Evolutionary conservation across 2,113 vertebrate genomes (phyloP).

Genomic region (Hymenochirus boettgeri): DNA sequence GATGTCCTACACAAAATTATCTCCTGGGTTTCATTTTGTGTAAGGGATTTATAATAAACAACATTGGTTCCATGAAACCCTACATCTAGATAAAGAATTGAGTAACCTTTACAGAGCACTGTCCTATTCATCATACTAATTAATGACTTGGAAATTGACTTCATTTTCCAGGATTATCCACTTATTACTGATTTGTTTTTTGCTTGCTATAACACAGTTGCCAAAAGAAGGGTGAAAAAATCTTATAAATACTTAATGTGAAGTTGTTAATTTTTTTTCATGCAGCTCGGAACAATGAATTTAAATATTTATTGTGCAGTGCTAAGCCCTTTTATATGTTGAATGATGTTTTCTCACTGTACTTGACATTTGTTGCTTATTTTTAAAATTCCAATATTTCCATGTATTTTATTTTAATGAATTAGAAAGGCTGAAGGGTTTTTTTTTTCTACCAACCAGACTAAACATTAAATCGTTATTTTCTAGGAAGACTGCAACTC

Average conservation of each 20-base stretch:
- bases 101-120: background rate
- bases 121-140: conserved; percentile 24
- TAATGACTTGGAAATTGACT: conserved; percentile 2
- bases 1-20: background rate
- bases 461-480: too few relatives aligned
- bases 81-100: background rate
- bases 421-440: background rate
- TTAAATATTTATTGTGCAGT: conserved; percentile 30
- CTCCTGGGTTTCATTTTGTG: background rate
- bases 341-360: conserved; percentile 6
- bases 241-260: conserved; percentile 34
- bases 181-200: conserved; percentile 25
- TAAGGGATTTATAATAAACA: background rate
- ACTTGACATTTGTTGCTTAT: conserved; percentile 13
- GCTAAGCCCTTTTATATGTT: conserved; percentile 20
- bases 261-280: conserved; percentile 26
- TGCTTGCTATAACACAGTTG: conserved; percentile 1
- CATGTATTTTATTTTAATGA: conserved; percentile 1
- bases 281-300: conserved; percentile 12
- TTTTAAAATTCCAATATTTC: background rate
- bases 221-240: conserved; percentile 19
- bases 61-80: background rate
- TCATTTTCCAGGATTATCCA: background rate
- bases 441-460: too few relatives aligned
- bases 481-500: too few relatives aligned